These are phyloP conservation scores for Melanostoma mellinum DNA, from an alignment of 2,888 invertebrate species.

Conservation along the genomic window DNA sequence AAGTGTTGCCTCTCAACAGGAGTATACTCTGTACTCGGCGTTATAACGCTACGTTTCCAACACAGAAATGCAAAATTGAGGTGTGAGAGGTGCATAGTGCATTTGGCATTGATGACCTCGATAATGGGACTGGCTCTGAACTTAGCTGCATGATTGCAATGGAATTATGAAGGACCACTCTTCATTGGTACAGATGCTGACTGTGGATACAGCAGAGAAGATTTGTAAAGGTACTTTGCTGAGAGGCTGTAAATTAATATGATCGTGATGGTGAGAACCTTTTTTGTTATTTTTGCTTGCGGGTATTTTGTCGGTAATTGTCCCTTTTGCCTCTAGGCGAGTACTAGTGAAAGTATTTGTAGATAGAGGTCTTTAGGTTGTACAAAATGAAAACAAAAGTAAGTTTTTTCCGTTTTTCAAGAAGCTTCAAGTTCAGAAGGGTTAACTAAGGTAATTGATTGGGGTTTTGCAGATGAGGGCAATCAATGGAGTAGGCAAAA, in stretches of 20 bases:
- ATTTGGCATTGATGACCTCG: slow-evolving; percentile 40
- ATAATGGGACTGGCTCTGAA: slow-evolving; percentile 33
- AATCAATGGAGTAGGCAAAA: too few species aligned
- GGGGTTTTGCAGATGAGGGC: too few species aligned
- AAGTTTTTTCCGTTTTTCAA: too few species aligned
- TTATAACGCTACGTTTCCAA: slow-evolving; percentile 1
- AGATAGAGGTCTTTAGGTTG: not conserved
- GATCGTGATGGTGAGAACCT: not conserved
- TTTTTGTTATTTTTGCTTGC: too few species aligned
- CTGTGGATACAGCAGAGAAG: not conserved
- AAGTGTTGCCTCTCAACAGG: slow-evolving; percentile 54
- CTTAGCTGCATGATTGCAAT: not conserved
- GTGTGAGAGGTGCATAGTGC: not conserved
- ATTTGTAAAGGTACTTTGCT: not conserved
- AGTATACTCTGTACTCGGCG: slow-evolving; percentile 3
- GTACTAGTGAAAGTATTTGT: not conserved
- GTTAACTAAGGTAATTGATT: too few species aligned
- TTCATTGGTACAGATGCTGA: too few species aligned
- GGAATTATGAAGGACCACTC: slow-evolving; percentile 1
- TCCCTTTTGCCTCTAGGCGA: not conserved
- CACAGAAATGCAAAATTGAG: not conserved
- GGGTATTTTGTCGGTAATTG: not conserved
- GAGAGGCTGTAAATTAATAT: not conserved
- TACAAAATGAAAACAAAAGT: not conserved
- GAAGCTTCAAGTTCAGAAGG: too few species aligned